Base-by-base conservation (phyloP, 2,797 vertebrate species). In the Paguma larvata region DNA sequence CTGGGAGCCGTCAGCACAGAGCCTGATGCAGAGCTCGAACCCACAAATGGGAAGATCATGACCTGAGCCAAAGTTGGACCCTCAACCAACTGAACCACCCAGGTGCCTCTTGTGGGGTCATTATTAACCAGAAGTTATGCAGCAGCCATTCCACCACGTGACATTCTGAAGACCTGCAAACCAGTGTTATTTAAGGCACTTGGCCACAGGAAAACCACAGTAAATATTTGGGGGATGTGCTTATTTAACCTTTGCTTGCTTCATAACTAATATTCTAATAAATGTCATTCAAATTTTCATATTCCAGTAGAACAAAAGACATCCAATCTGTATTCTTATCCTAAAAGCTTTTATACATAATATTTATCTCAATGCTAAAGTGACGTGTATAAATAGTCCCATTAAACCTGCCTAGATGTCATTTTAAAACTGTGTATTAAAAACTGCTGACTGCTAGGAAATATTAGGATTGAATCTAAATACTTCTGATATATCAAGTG, bases 341-440 rank as follows among this genome's bases (percentile, higher is more conserved):
- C 75, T 94, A 90, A 97, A 94, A 94, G 75, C 63, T 94, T 92
- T 94, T 95, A 78, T 75, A 89, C 86, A 84, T 83, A 94, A 86
- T 92, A 86, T 95, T 92, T 91, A 92, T 51, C 27, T 92, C 14
- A 82, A 19, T 89, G 79, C 13, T 85, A 84, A 86, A 53, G 30
- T 78, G 51, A 72, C n/a, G 13, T 63, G 10, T 83, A 46, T 56
- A 89, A 82, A 48, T 51, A 82, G 56, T 62, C 38, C 16, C 46
- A 94, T 86, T 89, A 86, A 86, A 70, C 3, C 86, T 56, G 25
- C 46, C 44, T 89, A 62, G 51, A 67, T 62, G 25, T 77, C 13
- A 67, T n/a, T 96, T 75, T 65, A 46, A 79, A 75, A 94, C 59
- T 51, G 6, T 68, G 9, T 51, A n/a, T 80, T 89, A 88, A 97